phyloP scores from a whole-genome alignment of 1,140 invertebrate species.

The Chlorops oryzae region DNA sequence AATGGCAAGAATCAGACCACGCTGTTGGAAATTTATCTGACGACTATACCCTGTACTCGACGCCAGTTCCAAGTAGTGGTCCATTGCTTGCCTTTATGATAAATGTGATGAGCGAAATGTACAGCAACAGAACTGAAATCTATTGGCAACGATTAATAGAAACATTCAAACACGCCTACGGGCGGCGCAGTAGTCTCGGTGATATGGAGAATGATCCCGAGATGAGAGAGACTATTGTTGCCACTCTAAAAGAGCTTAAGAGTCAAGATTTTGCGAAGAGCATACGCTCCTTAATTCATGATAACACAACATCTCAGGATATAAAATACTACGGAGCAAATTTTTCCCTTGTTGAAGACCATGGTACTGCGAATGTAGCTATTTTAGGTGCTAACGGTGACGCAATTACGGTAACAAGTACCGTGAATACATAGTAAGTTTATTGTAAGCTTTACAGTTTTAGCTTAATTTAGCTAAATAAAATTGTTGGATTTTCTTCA shows the following conservation, averaged over 20 bases:
- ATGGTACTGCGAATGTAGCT: slow-evolving; percentile 88
- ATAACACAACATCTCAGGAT: slow-evolving; percentile 63
- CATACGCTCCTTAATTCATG: slow-evolving; percentile 57
- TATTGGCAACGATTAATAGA: slow-evolving; percentile 79
- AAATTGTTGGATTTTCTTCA: not conserved
- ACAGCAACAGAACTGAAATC: slow-evolving; percentile 48
- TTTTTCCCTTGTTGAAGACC: slow-evolving; percentile 57
- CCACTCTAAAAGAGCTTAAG: slow-evolving; percentile 24
- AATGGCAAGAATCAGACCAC: slow-evolving; percentile 54
- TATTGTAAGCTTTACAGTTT: not conserved
- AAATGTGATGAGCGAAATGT: slow-evolving; percentile 66
- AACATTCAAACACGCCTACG: slow-evolving; percentile 92
- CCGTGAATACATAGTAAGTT: slow-evolving; percentile 85
- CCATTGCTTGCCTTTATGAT: slow-evolving; percentile 74
- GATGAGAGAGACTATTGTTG: slow-evolving; percentile 16
- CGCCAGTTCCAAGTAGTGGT: slow-evolving; percentile 78
- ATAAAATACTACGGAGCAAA: slow-evolving; percentile 66
- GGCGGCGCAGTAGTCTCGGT: slow-evolving; percentile 74
- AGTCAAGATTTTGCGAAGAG: slow-evolving; percentile 53
- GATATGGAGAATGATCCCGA: slow-evolving; percentile 60
- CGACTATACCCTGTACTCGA: slow-evolving; percentile 62
- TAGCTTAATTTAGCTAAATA: not conserved
- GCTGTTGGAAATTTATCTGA: slow-evolving; percentile 52
- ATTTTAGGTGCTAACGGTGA: slow-evolving; percentile 83
- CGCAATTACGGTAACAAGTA: slow-evolving; percentile 87